phyloP scores from a whole-genome alignment of 2,113 vertebrate genomes.

The Tautogolabrus adspersus region DNA sequence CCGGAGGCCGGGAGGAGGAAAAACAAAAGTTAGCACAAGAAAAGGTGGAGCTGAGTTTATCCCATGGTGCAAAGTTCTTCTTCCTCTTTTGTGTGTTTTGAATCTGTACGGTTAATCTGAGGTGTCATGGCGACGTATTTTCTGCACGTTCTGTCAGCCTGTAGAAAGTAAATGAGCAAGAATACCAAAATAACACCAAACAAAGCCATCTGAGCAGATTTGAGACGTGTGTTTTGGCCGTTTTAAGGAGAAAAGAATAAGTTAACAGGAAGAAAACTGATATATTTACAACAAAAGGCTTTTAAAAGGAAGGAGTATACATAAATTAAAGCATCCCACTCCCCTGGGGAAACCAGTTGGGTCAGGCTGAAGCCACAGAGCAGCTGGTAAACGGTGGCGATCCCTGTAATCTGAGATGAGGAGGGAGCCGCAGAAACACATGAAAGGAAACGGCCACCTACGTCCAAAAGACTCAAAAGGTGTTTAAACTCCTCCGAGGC shows the following conservation, averaged over 20 bases:
- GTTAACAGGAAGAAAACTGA: neutral
- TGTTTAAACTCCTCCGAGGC: neutral
- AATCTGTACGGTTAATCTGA: neutral
- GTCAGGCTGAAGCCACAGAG: neutral
- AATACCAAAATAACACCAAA: too few relatives aligned
- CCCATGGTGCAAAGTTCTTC: neutral
- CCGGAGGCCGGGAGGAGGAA: neutral
- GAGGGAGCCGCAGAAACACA: neutral
- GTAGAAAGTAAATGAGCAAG: too few relatives aligned
- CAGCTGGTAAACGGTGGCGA: neutral
- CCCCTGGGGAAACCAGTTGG: neutral
- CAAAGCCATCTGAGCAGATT: too few relatives aligned
- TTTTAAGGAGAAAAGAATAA: neutral
- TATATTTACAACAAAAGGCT: neutral
- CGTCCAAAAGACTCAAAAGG: neutral
- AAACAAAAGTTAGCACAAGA: slow-evolving; percentile 1
- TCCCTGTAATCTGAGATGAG: neutral
- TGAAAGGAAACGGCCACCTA: neutral
- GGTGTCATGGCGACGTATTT: neutral
- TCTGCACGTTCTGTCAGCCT: neutral
- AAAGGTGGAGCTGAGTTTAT: neutral
- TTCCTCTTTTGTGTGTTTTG: neutral
- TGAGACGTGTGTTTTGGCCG: too few relatives aligned
- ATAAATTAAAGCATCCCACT: neutral
- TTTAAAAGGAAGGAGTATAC: neutral